A percentile compares a stretch with the other conserved stretches of the same genome.
These are phyloP conservation scores for Odontomachus brunneus DNA, from an alignment of 1,140 invertebrate genomes.

Conservation along the genomic window DNA sequence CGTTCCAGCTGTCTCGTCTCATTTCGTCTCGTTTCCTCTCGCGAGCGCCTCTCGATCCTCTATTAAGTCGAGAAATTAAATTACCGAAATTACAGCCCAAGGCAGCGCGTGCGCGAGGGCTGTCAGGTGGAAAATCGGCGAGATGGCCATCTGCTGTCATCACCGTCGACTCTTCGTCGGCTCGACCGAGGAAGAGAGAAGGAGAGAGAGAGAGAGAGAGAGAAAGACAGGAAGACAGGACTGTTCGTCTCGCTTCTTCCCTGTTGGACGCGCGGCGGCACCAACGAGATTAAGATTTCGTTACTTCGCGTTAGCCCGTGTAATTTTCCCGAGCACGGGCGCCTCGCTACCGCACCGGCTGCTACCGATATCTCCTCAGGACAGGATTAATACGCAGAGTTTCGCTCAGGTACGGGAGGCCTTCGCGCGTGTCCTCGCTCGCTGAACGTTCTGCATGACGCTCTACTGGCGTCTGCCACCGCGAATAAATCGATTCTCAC, in stretches of 20 bases:
- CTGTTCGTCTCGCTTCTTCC: constrained; percentile 6
- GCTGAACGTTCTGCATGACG: constrained; percentile 24
- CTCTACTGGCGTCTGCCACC: background rate
- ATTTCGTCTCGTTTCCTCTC: constrained; percentile 48
- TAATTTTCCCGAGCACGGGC: constrained; percentile 50
- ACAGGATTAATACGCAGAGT: constrained; percentile 69
- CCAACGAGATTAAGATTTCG: constrained; percentile 79
- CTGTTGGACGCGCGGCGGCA: constrained; percentile 1
- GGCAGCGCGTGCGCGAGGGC: constrained; percentile 48
- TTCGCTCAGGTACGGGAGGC: background rate
- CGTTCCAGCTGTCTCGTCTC: constrained; percentile 45
- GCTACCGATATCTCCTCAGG: constrained; percentile 67
- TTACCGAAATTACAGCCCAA: constrained; percentile 77
- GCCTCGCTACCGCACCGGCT: constrained; percentile 45
- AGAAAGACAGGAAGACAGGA: background rate
- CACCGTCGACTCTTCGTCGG: constrained; percentile 36
- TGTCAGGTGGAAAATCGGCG: constrained; percentile 76
- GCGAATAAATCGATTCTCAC: no score
- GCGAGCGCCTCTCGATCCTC: constrained; percentile 8
- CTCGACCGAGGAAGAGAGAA: background rate
- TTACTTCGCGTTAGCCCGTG: constrained; percentile 71
- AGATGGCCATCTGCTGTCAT: constrained; percentile 58
- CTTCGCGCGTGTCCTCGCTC: background rate
- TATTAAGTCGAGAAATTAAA: constrained; percentile 77
- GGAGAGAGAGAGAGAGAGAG: no score